A percentile compares a stretch with the other conserved stretches of the same genome.
phyloP scores from a whole-genome alignment of 92 coral and sea anemone species.

The Phenganax stokvisi region DNA sequence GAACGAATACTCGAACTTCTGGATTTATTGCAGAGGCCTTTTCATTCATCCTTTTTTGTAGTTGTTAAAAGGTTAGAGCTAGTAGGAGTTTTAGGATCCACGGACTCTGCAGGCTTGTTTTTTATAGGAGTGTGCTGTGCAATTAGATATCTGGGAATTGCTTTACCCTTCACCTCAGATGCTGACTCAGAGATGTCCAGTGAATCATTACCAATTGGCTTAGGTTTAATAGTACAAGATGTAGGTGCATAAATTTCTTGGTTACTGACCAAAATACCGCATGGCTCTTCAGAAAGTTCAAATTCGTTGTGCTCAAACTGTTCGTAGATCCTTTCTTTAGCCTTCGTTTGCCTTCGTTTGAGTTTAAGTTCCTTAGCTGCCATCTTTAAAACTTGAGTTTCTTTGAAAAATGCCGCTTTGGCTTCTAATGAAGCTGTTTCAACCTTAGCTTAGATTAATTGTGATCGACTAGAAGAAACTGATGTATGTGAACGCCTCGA shows the following conservation, averaged over 20 bases:
- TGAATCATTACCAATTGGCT: no score
- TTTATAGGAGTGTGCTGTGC: no score
- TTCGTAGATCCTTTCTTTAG: conserved; percentile 26
- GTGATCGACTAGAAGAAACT: background rate
- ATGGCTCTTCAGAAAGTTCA: background rate
- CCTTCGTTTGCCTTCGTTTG: conserved; percentile 22
- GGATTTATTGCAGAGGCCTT: background rate
- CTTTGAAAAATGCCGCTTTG: conserved; percentile 34
- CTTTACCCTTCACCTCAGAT: background rate
- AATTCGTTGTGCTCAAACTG: conserved; percentile 17
- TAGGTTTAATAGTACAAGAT: background rate
- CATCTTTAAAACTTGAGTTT: conserved; percentile 27
- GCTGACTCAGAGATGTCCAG: no score
- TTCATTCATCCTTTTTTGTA: background rate
- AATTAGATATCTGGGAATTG: background rate
- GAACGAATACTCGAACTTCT: background rate
- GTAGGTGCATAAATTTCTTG: background rate
- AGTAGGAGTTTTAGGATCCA: background rate
- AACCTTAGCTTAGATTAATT: conserved; percentile 21
- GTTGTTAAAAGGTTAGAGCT: background rate
- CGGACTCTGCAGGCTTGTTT: background rate
- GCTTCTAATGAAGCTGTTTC: conserved; percentile 30
- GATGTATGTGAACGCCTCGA: background rate
- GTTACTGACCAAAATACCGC: background rate
- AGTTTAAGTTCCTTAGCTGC: conserved; percentile 33